phyloP scores from a whole-genome alignment of 2,888 invertebrate genomes.

The Seira musarum region DNA sequence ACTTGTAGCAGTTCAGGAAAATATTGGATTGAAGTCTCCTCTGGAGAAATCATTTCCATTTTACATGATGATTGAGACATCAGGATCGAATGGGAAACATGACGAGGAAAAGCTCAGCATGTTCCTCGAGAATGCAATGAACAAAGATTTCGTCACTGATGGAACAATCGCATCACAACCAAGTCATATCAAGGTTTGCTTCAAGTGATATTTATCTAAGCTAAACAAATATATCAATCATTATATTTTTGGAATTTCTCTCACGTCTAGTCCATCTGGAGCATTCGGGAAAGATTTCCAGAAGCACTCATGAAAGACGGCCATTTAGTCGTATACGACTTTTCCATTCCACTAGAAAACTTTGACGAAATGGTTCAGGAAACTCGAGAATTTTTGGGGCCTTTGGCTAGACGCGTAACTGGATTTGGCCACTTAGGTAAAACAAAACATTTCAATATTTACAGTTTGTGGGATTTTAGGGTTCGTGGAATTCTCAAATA shows the following conservation, averaged over 20 bases:
- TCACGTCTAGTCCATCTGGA: constrained; percentile 85
- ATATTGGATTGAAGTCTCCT: constrained; percentile 77
- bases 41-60: constrained; percentile 76
- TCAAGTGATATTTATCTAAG: too few species aligned
- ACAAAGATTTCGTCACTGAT: constrained; percentile 81
- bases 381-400: constrained; percentile 78
- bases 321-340: constrained; percentile 95
- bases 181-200: constrained; percentile 73
- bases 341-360: constrained; percentile 86
- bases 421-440: constrained; percentile 97
- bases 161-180: constrained; percentile 91
- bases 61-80: constrained; percentile 89
- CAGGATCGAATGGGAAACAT: constrained; percentile 87
- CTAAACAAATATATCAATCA: too few species aligned
- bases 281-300: constrained; percentile 87
- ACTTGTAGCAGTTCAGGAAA: constrained; percentile 78
- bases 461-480: too few species aligned
- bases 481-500: neutral
- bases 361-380: constrained; percentile 90
- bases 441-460: too few species aligned
- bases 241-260: too few species aligned
- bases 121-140: constrained; percentile 85
- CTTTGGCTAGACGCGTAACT: constrained; percentile 78
- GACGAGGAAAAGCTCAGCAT: constrained; percentile 89
- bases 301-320: constrained; percentile 85